A percentile compares a stretch with the other conserved stretches of the same genome.
phyloP scores from a whole-genome alignment of 2,113 vertebrate species.

The Campylomormyrus numenius region DNA sequence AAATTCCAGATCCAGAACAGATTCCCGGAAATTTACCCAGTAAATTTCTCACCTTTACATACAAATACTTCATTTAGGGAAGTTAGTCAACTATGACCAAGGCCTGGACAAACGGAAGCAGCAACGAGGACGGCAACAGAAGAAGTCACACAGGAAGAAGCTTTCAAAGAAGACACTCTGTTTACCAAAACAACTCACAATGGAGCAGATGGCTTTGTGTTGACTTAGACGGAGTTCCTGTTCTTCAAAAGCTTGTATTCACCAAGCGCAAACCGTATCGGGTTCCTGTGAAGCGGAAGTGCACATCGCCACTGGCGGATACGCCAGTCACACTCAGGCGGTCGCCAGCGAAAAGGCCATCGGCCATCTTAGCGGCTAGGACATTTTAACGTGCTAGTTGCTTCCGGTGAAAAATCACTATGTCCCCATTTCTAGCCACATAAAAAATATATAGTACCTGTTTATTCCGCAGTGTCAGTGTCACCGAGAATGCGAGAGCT shows the following conservation, averaged over 20 bases:
- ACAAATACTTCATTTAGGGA: not conserved
- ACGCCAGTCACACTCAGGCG: not conserved
- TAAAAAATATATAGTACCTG: slow-evolving; percentile 3
- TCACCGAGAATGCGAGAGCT: not conserved
- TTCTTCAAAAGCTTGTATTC: not conserved
- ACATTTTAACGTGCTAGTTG: not conserved
- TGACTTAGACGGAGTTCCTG: not conserved
- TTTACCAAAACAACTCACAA: not conserved
- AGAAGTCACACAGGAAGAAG: not conserved
- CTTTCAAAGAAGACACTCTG: not conserved
- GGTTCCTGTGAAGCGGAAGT: not conserved
- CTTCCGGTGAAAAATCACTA: not conserved
- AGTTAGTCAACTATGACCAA: not conserved
- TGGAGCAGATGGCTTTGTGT: not conserved
- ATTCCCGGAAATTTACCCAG: not conserved
- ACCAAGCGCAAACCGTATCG: not conserved
- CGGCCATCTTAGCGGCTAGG: not conserved
- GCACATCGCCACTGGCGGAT: not conserved
- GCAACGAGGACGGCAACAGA: not conserved
- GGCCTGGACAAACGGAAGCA: not conserved
- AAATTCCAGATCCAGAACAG: not conserved
- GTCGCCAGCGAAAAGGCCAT: not conserved
- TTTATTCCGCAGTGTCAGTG: not conserved
- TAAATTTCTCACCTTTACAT: not conserved
- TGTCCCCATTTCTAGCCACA: not conserved